These are phyloP conservation scores for Apamea epomidion DNA, from an alignment of 2,888 invertebrate genomes.

Conservation along the genomic window DNA sequence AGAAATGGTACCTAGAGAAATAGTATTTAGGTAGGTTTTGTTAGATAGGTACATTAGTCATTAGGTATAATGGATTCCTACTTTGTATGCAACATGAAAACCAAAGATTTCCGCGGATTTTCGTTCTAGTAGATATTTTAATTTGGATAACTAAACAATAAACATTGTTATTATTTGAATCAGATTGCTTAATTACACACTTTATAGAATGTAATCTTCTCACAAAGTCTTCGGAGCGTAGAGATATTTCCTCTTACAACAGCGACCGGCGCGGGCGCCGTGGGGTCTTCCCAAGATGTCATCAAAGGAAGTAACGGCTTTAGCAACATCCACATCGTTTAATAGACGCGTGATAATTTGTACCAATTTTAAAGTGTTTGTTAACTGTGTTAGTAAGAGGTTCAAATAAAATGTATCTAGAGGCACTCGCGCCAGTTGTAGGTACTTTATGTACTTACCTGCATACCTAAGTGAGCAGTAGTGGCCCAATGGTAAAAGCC, in stretches of 20 bases:
- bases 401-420: background rate
- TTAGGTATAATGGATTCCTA: background rate
- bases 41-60: background rate
- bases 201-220: constrained; percentile 26
- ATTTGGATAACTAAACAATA: background rate
- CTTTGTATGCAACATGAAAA: background rate
- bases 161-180: constrained; percentile 16
- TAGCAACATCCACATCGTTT: constrained; percentile 51
- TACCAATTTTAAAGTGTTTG: background rate
- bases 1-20: background rate
- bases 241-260: constrained; percentile 58
- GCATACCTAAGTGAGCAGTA: too few species aligned
- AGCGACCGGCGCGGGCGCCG: constrained; percentile 14
- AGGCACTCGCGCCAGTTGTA: background rate
- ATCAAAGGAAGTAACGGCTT: constrained; percentile 62
- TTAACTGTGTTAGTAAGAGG: background rate
- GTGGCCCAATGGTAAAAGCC: too few species aligned
- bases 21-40: background rate
- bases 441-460: background rate
- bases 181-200: constrained; percentile 18
- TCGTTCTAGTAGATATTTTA: background rate
- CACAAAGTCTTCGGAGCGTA: constrained; percentile 35
- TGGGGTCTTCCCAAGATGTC: constrained; percentile 57
- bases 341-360: constrained; percentile 11
- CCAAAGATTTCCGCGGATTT: background rate